Conservation (phyloP, 2,113 vertebrate genomes). For the Orthonyx spaldingii region DNA sequence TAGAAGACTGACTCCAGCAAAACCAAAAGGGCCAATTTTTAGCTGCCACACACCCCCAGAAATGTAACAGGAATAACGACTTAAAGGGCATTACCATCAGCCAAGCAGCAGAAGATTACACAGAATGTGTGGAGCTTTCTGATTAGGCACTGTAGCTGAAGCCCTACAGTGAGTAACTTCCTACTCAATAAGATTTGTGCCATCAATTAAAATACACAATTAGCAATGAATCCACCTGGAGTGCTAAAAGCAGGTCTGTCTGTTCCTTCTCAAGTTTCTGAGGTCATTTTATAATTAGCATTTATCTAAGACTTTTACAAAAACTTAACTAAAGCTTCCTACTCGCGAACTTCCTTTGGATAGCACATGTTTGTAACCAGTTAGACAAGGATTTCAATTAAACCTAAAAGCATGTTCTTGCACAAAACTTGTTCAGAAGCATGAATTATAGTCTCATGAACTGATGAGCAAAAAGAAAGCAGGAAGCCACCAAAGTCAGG, state of each 20-base stretch:
- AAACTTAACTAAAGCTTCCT: constrained; percentile 9
- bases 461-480: not conserved
- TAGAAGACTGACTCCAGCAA: not conserved
- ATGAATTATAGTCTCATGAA: not conserved
- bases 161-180: constrained; percentile 3
- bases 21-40: constrained; percentile 6
- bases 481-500: not conserved
- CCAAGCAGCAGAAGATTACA: not conserved
- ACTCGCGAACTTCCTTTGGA: not conserved
- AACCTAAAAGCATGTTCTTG: not conserved
- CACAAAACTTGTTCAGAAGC: not conserved
- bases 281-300: constrained; percentile 52
- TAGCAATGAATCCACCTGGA: constrained; percentile 43
- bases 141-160: not conserved
- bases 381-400: not conserved
- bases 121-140: not conserved
- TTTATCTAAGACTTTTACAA: constrained; percentile 9
- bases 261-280: constrained; percentile 49
- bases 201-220: constrained; percentile 32
- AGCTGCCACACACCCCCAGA: not conserved
- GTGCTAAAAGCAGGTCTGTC: constrained; percentile 39
- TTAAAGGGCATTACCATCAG: constrained; percentile 16
- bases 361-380: not conserved
- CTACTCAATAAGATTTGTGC: not conserved
- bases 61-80: constrained; percentile 13